A percentile compares a stretch with the other conserved stretches of the same genome.
These are phyloP conservation scores for Pseudomyrmex flavicornis DNA, from an alignment of 1,140 invertebrate genomes.

Conservation along the genomic window DNA sequence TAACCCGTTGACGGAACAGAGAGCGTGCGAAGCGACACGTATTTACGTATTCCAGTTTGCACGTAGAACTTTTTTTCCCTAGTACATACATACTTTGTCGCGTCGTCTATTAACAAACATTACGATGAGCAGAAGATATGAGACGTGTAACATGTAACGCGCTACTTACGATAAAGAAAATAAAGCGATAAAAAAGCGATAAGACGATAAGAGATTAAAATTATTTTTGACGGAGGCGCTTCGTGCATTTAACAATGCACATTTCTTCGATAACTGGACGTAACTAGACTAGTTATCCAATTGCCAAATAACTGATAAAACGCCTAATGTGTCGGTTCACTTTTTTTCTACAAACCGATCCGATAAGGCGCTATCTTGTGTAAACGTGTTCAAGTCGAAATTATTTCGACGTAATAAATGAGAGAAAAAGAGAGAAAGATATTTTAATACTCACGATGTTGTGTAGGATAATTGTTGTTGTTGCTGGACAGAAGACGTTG, in stretches of 20 bases:
- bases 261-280: background rate
- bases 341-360: background rate
- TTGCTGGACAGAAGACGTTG: slow-evolving; percentile 75
- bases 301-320: background rate
- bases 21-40: background rate
- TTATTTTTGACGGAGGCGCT: background rate
- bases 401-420: background rate
- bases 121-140: background rate
- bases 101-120: background rate
- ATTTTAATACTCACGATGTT: slow-evolving; percentile 75
- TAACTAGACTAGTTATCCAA: background rate
- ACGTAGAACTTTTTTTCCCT: slow-evolving; percentile 17
- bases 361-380: background rate
- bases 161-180: background rate
- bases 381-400: background rate
- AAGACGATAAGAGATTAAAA: background rate
- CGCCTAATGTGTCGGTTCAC: background rate
- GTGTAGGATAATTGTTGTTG: slow-evolving; percentile 74
- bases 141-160: too few relatives aligned
- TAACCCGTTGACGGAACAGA: background rate
- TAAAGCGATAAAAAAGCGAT: slow-evolving; percentile 2
- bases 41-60: slow-evolving; percentile 55
- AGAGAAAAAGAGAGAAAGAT: background rate
- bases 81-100: background rate
- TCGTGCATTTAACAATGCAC: too few relatives aligned